Conservation (phyloP, 2,888 invertebrate genomes). For the Neuroscelio doddi region DNA sequence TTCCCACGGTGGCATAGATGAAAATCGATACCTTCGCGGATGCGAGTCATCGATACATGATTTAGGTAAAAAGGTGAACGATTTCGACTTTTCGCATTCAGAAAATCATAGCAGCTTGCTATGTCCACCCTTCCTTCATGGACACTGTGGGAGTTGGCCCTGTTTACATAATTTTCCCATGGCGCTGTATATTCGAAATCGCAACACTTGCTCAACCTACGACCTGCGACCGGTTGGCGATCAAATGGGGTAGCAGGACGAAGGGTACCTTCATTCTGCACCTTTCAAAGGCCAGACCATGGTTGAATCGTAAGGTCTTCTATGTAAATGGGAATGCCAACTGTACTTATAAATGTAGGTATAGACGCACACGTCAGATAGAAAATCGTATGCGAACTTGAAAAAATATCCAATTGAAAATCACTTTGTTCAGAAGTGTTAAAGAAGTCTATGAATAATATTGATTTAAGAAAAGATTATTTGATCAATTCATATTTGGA, state of each 20-base stretch:
- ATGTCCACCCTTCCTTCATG: background rate
- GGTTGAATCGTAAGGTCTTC: slow-evolving; percentile 14
- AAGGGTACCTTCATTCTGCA: slow-evolving; percentile 21
- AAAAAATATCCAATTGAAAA: slow-evolving; percentile 15
- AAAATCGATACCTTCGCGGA: background rate
- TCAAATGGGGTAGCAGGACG: slow-evolving; percentile 30
- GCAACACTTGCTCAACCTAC: slow-evolving; percentile 46
- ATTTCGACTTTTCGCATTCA: slow-evolving; percentile 37
- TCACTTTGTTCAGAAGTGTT: slow-evolving; percentile 2
- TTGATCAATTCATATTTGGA: no score
- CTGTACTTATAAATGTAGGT: slow-evolving; percentile 3
- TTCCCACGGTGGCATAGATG: background rate
- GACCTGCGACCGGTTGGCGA: slow-evolving; percentile 11
- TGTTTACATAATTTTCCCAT: slow-evolving; percentile 42
- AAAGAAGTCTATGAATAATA: slow-evolving; percentile 9
- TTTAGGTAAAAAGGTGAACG: slow-evolving; percentile 35
- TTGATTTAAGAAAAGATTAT: slow-evolving; percentile 6
- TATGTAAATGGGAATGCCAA: slow-evolving; percentile 26
- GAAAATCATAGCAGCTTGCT: slow-evolving; percentile 14
- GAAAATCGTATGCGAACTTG: background rate
- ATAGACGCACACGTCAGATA: slow-evolving; percentile 8
- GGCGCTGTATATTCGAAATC: slow-evolving; percentile 34
- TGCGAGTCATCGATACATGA: slow-evolving; percentile 38
- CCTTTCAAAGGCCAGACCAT: slow-evolving; percentile 25
- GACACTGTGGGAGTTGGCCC: slow-evolving; percentile 7